phyloP scores from a whole-genome alignment of 2,888 invertebrate species.

The Eumacrocentrus americanus region DNA sequence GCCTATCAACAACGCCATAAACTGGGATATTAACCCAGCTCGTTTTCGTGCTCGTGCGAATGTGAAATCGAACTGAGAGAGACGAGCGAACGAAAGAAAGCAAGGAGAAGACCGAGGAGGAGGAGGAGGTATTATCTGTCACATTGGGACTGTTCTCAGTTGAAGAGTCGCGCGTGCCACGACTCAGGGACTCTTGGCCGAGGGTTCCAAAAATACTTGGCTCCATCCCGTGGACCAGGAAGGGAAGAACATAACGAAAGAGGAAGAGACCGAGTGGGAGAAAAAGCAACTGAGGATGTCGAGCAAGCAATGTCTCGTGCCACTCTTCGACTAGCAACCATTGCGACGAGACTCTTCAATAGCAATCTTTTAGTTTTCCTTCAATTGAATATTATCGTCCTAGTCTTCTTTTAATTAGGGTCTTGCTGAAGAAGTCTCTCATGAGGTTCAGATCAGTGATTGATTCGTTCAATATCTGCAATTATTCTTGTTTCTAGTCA shows the following conservation, averaged over 20 bases:
- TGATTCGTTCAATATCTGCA: background rate
- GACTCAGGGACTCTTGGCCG: constrained; percentile 7
- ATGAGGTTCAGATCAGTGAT: constrained; percentile 4
- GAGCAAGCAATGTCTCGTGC: constrained; percentile 41
- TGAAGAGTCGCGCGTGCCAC: constrained; percentile 22
- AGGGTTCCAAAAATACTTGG: constrained; percentile 39
- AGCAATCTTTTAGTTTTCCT: background rate
- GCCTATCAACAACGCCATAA: constrained; percentile 11
- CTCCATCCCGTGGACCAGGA: constrained; percentile 27
- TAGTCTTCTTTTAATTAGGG: background rate
- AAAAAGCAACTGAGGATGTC: constrained; percentile 36
- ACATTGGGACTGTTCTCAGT: constrained; percentile 14
- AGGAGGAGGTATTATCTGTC: constrained; percentile 26
- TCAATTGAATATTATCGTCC: background rate
- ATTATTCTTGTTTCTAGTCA: constrained; percentile 12
- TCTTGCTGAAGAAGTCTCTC: background rate
- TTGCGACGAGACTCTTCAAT: constrained; percentile 40
- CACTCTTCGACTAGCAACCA: constrained; percentile 52
- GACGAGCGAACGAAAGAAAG: constrained; percentile 6
- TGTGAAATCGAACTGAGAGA: constrained; percentile 17
- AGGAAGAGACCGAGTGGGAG: constrained; percentile 21
- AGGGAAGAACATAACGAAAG: constrained; percentile 32
- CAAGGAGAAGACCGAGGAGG: background rate
- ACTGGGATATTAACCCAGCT: background rate
- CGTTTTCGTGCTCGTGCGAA: constrained; percentile 17